Evolutionary conservation across 2,113 vertebrate species (phyloP), one percentile per base, ranked within the genome.

Genomic region (Furnarius figulus): DNA sequence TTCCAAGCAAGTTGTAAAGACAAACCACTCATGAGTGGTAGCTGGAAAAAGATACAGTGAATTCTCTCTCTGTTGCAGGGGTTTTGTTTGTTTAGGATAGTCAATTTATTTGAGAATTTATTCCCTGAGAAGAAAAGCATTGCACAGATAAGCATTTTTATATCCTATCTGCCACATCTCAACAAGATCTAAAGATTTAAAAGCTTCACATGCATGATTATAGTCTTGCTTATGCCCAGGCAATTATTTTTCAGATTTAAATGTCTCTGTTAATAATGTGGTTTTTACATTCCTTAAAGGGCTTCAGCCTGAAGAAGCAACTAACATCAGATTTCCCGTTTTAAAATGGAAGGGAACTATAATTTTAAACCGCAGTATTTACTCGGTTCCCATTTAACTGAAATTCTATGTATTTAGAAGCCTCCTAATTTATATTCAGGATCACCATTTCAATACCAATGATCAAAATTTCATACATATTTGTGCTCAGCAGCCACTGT

Each of bases 391-490:
- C 37, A 65, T 68, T 85, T 90, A 87, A 71, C 50, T 67, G 40
- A 86, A 90, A 87, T 81, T 88, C 44, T 22, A 59, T 80, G 47
- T 44, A 89, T 89, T 94, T 77, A 72, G 90, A 78, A 87, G 77
- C 33, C 5, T 90, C 23, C 88, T 90, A 53, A 77, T 95, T 97
- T 92, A 94, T 93, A 96, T 95, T 96, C 92, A 93, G 77, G 83
- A 95, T 92, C 79, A 90, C 73, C 52, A 75, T 72, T 96, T 90
- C 93, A 95, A 74, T 95, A 88, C 72, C 90, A 68, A 30, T 61
- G 93, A 95, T 93, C 88, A 94, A 85, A 89, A 95, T 96, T 96
- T 94, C 95, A 96, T 96, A 92, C 66, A 56, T 94, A 95, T 93
- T 97, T 96, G 88, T 94, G 90, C 93, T 88, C 49, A 68, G 87